A percentile compares a stretch with the other conserved stretches of the same genome.
These are phyloP conservation scores for Orycteropus afer DNA, from an alignment of 2,113 vertebrate genomes.

Conservation along the genomic window DNA sequence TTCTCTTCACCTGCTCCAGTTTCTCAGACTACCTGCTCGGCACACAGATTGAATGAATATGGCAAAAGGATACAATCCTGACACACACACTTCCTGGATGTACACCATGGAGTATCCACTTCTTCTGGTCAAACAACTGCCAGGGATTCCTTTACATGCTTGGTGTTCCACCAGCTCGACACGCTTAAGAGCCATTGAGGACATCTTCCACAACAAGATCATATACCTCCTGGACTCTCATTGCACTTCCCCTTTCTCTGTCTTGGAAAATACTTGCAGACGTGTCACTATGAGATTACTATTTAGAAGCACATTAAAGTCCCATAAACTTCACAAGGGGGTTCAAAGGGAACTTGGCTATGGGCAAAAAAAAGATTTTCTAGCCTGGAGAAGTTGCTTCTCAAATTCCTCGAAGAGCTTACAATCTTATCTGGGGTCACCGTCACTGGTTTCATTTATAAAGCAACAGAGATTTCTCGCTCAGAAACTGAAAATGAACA, in stretches of 20 bases:
- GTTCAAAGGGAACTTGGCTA: too few relatives aligned
- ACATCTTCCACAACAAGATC: background rate
- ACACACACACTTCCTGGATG: too few relatives aligned
- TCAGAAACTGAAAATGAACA: background rate
- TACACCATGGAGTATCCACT: too few relatives aligned
- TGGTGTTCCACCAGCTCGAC: background rate
- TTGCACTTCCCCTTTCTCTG: background rate
- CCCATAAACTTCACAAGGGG: too few relatives aligned
- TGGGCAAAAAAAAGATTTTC: background rate
- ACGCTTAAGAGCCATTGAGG: background rate
- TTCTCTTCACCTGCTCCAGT: too few relatives aligned
- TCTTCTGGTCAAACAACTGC: too few relatives aligned
- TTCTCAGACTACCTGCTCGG: too few relatives aligned
- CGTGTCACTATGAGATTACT: background rate
- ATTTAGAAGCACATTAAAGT: background rate
- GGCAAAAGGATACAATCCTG: too few relatives aligned
- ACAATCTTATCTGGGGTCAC: too few relatives aligned
- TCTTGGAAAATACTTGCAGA: background rate
- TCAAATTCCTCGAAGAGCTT: background rate
- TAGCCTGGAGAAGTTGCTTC: background rate
- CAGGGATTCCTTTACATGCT: background rate
- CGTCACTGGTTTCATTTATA: background rate
- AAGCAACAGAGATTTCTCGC: background rate
- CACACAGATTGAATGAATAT: too few relatives aligned
- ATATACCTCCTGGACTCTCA: background rate